Percentiles rank a stretch among this genome's conserved stretches.
Evolutionary conservation across 2,888 invertebrate species (phyloP).

Genomic region (Chydorus sphaericus): DNA sequence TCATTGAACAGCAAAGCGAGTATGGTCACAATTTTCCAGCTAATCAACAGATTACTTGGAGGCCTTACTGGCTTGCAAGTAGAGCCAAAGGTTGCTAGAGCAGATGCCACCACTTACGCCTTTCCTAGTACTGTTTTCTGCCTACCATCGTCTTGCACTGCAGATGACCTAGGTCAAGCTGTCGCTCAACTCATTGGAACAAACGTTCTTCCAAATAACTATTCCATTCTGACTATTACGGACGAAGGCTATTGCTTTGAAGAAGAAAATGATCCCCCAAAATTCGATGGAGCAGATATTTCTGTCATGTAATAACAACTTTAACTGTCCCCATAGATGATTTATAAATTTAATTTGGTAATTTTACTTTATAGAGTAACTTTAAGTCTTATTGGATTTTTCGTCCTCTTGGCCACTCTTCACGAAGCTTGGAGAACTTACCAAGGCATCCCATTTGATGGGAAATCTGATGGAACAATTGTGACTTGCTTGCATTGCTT

Average conservation of each 20-base stretch:
- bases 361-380: background rate
- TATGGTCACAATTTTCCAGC: background rate
- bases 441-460: background rate
- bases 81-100: background rate
- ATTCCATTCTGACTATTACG: background rate
- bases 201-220: background rate
- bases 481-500: background rate
- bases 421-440: background rate
- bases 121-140: conserved; percentile 3
- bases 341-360: background rate
- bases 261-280: background rate
- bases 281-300: conserved; percentile 7
- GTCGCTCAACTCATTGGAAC: conserved; percentile 1
- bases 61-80: background rate
- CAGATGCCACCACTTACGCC: background rate
- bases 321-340: no score
- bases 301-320: conserved; percentile 1
- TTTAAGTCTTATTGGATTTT: conserved; percentile 1
- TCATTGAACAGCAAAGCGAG: background rate
- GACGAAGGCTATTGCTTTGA: conserved; percentile 5
- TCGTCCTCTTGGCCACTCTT: background rate
- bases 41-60: background rate
- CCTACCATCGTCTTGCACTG: conserved; percentile 9
- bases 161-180: background rate
- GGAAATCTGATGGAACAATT: background rate